phyloP scores from a whole-genome alignment of 64 coral and sea anemone species.

The Montipora efflorescens region DNA sequence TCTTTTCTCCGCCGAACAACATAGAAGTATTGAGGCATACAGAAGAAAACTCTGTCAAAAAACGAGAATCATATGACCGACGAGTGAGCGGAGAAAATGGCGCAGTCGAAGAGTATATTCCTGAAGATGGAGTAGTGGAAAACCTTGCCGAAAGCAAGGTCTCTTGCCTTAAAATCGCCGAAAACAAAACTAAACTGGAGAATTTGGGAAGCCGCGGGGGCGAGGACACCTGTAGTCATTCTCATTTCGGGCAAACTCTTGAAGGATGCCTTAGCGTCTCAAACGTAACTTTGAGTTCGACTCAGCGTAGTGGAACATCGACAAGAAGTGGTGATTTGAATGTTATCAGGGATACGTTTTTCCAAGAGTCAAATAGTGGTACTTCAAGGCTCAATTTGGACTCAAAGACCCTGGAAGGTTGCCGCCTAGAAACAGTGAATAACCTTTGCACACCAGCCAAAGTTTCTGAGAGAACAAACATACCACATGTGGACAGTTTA shows the following conservation, averaged over 20 bases:
- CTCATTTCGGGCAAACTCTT: not conserved
- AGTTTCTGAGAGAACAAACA: not conserved
- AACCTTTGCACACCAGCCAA: not conserved
- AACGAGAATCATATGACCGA: not conserved
- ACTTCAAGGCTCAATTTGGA: not conserved
- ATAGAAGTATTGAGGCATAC: not conserved
- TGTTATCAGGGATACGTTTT: not conserved
- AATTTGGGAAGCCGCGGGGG: not conserved
- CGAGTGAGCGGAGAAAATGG: not conserved
- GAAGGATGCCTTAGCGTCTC: not conserved
- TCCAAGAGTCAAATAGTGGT: not conserved
- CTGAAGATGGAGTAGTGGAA: not conserved
- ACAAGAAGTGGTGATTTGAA: not conserved
- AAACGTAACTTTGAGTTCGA: not conserved
- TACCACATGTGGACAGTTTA: not conserved
- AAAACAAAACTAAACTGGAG: not conserved
- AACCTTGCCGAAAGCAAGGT: not conserved
- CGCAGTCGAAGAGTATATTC: too few species aligned
- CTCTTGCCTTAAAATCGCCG: not conserved
- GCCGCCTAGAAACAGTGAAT: not conserved
- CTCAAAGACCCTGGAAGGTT: not conserved
- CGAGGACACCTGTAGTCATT: not conserved
- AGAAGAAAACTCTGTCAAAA: not conserved
- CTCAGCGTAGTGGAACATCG: not conserved
- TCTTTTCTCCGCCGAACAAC: not conserved